Evolutionary conservation across 2,113 vertebrate genomes (phyloP), one percentile per base, ranked within the genome.

Genomic region (Elephantulus edwardii): DNA sequence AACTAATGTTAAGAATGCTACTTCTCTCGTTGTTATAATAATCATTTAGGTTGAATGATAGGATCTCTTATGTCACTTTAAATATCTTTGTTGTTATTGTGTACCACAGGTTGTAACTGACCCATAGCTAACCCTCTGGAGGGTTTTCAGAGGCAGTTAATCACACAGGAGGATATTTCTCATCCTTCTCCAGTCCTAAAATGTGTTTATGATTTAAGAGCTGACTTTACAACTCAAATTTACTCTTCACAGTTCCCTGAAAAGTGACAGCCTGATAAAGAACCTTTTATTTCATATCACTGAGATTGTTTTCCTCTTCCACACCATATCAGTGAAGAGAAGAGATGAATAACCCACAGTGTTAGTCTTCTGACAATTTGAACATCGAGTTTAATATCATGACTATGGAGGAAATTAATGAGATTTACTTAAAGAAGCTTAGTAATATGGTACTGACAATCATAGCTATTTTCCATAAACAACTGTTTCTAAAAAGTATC

Each of bases 171-270:
- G n/a, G n/a, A n/a, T n/a, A n/a, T n/a, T n/a, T n/a, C n/a, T n/a
- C n/a, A n/a, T n/a, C n/a, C n/a, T n/a, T n/a, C n/a, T n/a, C n/a
- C n/a, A n/a, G n/a, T 35, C 71, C 76, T 71, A 80, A 90, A 86
- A 44, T 46, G 52, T 46, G n/a, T 75, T 90, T 82, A 76, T 86
- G 52, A 64, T 35, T 74, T 76, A 66, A 82, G 17, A 86, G 60
- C 60, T 66, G 38, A 22, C n/a, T 86, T 85, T 79, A 44, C 68
- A 71, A n/a, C 26, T 92, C 35, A 66, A 46, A 74, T 64, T 70
- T 24, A 14, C 26, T 46, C 40, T 2, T 83, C 44, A 60, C 22
- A 12, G 83, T 86, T 70, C 60, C 52, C 84, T 86, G 40, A 70
- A 89, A 75, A 1, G 38, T 92, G n/a, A 11, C 54, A 66, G 13